Evolutionary conservation across 2,888 invertebrate species (phyloP).

Genomic region (Hemithea aestivaria): DNA sequence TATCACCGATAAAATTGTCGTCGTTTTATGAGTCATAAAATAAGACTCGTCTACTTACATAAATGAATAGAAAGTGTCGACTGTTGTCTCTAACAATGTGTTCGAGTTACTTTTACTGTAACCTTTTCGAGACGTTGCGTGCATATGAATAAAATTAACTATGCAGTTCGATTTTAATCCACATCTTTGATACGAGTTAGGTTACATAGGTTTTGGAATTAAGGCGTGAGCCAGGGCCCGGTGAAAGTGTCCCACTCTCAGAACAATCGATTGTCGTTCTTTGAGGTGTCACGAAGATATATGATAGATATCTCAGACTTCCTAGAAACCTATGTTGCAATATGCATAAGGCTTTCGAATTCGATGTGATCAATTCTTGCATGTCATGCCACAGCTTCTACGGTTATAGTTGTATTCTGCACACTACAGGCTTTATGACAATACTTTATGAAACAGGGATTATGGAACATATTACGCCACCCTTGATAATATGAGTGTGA

Average conservation of each 20-base stretch:
- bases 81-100: conserved; percentile 52
- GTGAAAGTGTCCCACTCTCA: conserved; percentile 70
- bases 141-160: conserved; percentile 59
- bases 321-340: conserved; percentile 48
- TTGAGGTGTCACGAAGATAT: conserved; percentile 64
- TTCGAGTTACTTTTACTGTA: conserved; percentile 44
- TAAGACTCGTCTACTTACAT: conserved; percentile 31
- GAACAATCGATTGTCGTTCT: conserved; percentile 66
- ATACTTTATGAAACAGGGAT: too few relatives aligned
- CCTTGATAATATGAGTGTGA: conserved; percentile 30
- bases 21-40: conserved; percentile 32
- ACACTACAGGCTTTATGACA: too few relatives aligned
- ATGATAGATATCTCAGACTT: conserved; percentile 56
- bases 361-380: conserved; percentile 14
- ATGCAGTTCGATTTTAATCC: conserved; percentile 57
- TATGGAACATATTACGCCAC: too few relatives aligned
- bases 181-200: conserved; percentile 46
- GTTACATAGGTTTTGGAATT: conserved; percentile 59
- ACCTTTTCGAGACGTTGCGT: conserved; percentile 57
- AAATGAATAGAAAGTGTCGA: conserved; percentile 64
- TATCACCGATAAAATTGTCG: conserved; percentile 24
- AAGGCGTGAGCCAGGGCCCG: conserved; percentile 51
- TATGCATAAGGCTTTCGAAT: conserved; percentile 35
- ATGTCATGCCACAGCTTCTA: neutral
- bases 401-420: too few relatives aligned